Conservation (phyloP, 2,888 invertebrate genomes). For the Aphelenchoides bicaudatus region DNA sequence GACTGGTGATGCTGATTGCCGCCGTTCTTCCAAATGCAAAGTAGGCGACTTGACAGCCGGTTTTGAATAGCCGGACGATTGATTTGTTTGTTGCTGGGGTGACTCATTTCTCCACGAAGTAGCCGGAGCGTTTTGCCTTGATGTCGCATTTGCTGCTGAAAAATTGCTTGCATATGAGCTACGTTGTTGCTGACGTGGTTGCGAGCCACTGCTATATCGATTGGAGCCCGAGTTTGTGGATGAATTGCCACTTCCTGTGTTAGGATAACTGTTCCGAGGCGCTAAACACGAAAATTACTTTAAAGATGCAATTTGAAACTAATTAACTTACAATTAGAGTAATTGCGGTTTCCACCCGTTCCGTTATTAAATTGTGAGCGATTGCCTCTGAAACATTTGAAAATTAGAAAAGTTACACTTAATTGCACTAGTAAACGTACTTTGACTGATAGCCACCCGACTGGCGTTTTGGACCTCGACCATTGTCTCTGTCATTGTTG, state of each 20-base stretch:
- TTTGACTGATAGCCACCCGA: neutral
- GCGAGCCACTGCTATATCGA: too few species aligned
- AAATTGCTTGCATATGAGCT: too few species aligned
- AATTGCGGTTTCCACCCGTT: neutral
- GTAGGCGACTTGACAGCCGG: conserved; percentile 1
- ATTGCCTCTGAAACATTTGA: neutral
- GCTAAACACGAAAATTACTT: neutral
- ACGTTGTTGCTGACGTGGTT: too few species aligned
- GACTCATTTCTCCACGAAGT: neutral
- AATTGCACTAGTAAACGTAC: neutral
- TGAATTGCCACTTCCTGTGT: neutral
- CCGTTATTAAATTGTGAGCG: conserved; percentile 5
- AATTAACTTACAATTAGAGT: conserved; percentile 1
- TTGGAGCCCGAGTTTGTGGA: too few species aligned
- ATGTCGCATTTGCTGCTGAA: neutral
- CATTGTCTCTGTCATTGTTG: conserved; percentile 22
- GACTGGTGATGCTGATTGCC: conserved; percentile 5
- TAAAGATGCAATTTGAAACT: neutral
- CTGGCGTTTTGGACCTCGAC: neutral
- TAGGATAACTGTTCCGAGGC: conserved; percentile 3
- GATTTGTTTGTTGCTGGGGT: neutral
- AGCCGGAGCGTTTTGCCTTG: neutral
- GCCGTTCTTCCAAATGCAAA: conserved; percentile 4
- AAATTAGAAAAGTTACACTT: too few species aligned
- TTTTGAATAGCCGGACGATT: neutral